phyloP scores from a whole-genome alignment of 2,113 vertebrate genomes.

The Gasterosteus aculeatus region DNA sequence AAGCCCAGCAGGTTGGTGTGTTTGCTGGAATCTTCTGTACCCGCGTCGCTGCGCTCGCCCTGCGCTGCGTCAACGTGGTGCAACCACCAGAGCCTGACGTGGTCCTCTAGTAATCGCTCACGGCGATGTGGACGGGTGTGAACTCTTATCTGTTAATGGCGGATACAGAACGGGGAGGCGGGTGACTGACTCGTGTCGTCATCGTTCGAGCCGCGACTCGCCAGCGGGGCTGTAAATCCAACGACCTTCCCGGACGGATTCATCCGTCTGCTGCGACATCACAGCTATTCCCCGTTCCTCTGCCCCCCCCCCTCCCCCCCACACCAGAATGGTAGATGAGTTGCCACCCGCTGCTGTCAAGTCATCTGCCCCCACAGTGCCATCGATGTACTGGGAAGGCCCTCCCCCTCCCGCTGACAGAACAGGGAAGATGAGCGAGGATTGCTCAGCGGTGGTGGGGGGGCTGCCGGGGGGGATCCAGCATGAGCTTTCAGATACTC shows the following conservation, averaged over 20 bases:
- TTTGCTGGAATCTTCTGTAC: not conserved
- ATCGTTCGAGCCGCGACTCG: constrained; percentile 47
- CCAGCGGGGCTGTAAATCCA: constrained; percentile 39
- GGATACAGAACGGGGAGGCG: not conserved
- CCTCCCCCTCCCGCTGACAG: constrained; percentile 15
- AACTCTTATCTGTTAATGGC: constrained; percentile 9
- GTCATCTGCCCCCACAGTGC: constrained; percentile 58
- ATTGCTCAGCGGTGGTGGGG: constrained; percentile 32
- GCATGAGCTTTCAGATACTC: constrained; percentile 8
- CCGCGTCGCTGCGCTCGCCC: not conserved
- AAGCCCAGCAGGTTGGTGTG: constrained; percentile 92
- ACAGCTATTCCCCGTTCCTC: constrained; percentile 17
- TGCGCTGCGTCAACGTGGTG: constrained; percentile 10
- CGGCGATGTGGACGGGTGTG: constrained; percentile 24
- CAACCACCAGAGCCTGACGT: constrained; percentile 27
- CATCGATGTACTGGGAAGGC: constrained; percentile 27
- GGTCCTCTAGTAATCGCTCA: constrained; percentile 37
- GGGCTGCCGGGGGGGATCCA: constrained; percentile 4
- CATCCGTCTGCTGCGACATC: constrained; percentile 41
- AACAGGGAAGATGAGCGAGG: constrained; percentile 39
- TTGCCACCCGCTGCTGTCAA: constrained; percentile 56
- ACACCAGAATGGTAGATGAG: constrained; percentile 62
- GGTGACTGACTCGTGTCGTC: not conserved
- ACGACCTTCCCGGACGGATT: constrained; percentile 49
- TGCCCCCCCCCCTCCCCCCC: not conserved